Conservation (phyloP, 2,888 invertebrate genomes). For the Eristalis intricaria region DNA sequence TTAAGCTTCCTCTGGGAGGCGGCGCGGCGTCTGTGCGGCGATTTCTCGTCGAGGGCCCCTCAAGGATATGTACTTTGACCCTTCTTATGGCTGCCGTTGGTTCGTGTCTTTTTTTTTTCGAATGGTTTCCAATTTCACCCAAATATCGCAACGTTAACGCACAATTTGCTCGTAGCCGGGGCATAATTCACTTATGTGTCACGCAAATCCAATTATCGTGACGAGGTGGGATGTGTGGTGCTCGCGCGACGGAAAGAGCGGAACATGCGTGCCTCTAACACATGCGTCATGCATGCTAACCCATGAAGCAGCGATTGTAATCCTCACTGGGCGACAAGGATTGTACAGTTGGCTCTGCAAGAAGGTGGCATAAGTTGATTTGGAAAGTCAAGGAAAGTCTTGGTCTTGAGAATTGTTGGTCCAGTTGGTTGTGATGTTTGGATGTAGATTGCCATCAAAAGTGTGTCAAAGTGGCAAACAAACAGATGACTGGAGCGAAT, state of each 20-base stretch:
- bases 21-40: not conserved
- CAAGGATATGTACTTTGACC: conserved; percentile 25
- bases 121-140: conserved; percentile 18
- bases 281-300: conserved; percentile 26
- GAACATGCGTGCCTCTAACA: conserved; percentile 31
- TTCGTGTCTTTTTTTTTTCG: not conserved
- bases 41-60: not conserved
- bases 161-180: conserved; percentile 14
- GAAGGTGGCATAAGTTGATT: not conserved
- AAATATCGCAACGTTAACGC: conserved; percentile 17
- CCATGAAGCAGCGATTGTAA: conserved; percentile 21
- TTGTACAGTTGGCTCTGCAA: not conserved
- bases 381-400: too few species aligned
- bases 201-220: conserved; percentile 63
- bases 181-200: conserved; percentile 41
- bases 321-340: not conserved
- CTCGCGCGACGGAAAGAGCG: not conserved
- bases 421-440: too few species aligned
- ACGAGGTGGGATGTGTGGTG: not conserved
- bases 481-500: too few species aligned
- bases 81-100: not conserved
- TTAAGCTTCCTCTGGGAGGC: conserved; percentile 8
- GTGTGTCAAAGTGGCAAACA: too few species aligned
- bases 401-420: not conserved
- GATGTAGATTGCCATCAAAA: too few species aligned